Conservation (phyloP, 1,140 invertebrate genomes). For the Sycobia sp. region DNA sequence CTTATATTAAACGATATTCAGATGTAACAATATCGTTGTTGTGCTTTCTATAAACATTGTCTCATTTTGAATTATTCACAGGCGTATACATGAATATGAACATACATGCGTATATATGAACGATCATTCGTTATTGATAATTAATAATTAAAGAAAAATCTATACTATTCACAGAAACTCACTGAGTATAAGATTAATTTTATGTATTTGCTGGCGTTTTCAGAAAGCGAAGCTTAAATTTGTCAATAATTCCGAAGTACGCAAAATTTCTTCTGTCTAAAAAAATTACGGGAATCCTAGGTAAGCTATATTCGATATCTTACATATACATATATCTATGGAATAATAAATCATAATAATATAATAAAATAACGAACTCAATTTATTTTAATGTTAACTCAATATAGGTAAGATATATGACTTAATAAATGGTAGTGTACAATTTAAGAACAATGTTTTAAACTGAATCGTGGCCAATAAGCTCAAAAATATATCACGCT, state of each 20-base stretch:
- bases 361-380: not conserved
- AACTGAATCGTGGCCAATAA: no score
- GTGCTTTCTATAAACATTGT: no score
- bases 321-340: not conserved
- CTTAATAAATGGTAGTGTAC: not conserved
- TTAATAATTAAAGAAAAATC: not conserved
- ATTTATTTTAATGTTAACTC: not conserved
- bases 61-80: no score
- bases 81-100: no score
- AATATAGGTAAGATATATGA: not conserved
- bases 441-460: not conserved
- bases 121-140: not conserved
- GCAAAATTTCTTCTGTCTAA: slow-evolving; percentile 66
- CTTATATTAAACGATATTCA: no score
- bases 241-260: slow-evolving; percentile 66
- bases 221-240: slow-evolving; percentile 61
- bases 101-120: no score
- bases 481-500: no score
- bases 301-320: no score
- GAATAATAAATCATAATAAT: not conserved
- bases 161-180: not conserved
- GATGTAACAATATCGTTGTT: no score
- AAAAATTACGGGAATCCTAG: slow-evolving; percentile 69
- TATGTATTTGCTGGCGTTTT: slow-evolving; percentile 34
- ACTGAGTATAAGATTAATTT: not conserved